These are phyloP conservation scores for Chloroceryle amazona DNA, from an alignment of 2,797 vertebrate genomes.

Conservation along the genomic window DNA sequence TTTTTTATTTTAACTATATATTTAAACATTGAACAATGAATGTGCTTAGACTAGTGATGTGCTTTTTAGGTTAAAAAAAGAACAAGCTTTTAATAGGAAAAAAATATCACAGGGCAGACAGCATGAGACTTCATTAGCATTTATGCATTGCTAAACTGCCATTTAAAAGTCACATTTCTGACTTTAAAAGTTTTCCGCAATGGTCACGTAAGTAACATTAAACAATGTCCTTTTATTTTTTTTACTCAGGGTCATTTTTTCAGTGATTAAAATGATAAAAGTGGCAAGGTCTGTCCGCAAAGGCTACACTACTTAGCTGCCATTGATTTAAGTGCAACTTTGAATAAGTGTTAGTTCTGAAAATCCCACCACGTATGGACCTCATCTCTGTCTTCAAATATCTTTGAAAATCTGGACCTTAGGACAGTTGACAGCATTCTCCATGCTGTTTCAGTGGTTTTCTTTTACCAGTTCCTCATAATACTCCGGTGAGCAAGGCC, in stretches of 20 bases:
- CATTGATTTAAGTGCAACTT: neutral
- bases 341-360: neutral
- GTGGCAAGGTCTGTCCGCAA: neutral
- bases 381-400: neutral
- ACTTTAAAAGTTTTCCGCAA: neutral
- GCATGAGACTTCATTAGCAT: slow-evolving; percentile 38
- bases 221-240: neutral
- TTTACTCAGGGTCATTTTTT: slow-evolving; percentile 13
- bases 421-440: neutral
- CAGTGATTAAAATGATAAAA: neutral
- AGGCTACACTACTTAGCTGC: neutral
- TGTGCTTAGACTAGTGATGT: slow-evolving; percentile 29
- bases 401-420: slow-evolving; percentile 3
- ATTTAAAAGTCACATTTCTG: slow-evolving; percentile 38
- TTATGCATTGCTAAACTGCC: slow-evolving; percentile 39
- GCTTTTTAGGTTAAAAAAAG: slow-evolving; percentile 53
- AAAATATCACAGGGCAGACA: slow-evolving; percentile 19
- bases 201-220: neutral
- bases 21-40: neutral
- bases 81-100: slow-evolving; percentile 52
- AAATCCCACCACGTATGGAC: neutral
- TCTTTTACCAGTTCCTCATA: neutral
- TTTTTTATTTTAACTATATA: slow-evolving; percentile 4
- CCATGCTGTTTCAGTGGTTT: neutral
- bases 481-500: neutral